These are phyloP conservation scores for Idaea dimidiata DNA, from an alignment of 2,888 invertebrate species.

Conservation along the genomic window DNA sequence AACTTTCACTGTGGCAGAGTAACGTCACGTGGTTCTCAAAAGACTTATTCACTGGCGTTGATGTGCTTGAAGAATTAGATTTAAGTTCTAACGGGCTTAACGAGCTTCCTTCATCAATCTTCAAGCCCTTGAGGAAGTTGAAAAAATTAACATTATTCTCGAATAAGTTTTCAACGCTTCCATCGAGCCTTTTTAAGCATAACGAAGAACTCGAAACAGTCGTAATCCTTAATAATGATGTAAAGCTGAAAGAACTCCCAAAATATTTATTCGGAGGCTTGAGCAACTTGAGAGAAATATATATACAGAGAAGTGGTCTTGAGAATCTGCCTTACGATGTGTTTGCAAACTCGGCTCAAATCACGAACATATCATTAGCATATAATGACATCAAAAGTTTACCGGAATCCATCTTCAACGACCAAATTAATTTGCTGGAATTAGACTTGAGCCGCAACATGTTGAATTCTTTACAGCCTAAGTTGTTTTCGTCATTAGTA, in stretches of 20 bases:
- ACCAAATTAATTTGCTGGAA: conserved; percentile 81
- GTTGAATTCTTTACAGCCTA: conserved; percentile 79
- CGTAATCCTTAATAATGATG: conserved; percentile 80
- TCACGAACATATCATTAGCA: conserved; percentile 82
- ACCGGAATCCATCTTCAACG: conserved; percentile 82
- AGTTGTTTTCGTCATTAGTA: conserved; percentile 78
- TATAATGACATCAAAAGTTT: conserved; percentile 79
- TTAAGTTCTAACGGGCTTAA: conserved; percentile 84
- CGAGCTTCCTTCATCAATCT: conserved; percentile 81
- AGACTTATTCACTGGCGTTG: conserved; percentile 82
- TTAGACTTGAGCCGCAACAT: conserved; percentile 85
- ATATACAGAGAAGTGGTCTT: conserved; percentile 80
- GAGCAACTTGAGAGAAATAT: conserved; percentile 77
- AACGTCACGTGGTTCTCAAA: conserved; percentile 82
- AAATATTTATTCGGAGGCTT: conserved; percentile 82
- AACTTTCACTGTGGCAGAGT: conserved; percentile 86
- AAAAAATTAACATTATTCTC: conserved; percentile 83
- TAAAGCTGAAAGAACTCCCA: conserved; percentile 80
- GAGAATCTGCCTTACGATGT: conserved; percentile 81
- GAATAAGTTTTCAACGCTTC: conserved; percentile 84
- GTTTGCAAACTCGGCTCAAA: conserved; percentile 79
- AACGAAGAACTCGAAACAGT: conserved; percentile 78
- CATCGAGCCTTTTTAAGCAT: conserved; percentile 79
- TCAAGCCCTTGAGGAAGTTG: conserved; percentile 82
- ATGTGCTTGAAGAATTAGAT: conserved; percentile 84